Conservation (phyloP, 2,797 vertebrate species). For the Sternotherus odoratus region DNA sequence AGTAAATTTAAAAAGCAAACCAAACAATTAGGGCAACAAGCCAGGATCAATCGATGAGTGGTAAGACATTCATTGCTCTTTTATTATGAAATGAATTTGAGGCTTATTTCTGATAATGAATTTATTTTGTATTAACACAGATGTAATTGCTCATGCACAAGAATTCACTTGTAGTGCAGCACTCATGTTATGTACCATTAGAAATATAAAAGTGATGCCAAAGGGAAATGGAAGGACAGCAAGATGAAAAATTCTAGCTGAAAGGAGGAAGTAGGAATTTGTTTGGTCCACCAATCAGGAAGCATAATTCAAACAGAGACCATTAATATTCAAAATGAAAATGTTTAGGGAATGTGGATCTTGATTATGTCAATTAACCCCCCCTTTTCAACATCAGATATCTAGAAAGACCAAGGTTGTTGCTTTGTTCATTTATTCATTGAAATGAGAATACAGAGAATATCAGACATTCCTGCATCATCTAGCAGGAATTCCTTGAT, state of each 20-base stretch:
- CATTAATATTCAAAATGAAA: not conserved
- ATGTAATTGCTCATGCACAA: constrained; percentile 4
- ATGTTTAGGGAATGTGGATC: not conserved
- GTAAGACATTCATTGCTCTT: not conserved
- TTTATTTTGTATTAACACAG: not conserved
- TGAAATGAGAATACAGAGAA: not conserved
- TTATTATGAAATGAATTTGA: constrained; percentile 1
- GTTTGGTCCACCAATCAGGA: not conserved
- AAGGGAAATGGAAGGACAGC: constrained; percentile 32
- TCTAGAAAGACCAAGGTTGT: constrained; percentile 20
- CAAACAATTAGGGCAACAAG: constrained; percentile 35
- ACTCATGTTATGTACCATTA: constrained; percentile 38
- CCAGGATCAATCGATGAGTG: not conserved
- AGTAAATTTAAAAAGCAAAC: constrained; percentile 6
- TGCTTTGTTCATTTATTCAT: not conserved
- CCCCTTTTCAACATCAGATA: not conserved
- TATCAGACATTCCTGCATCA: not conserved
- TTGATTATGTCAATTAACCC: not conserved
- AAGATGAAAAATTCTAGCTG: constrained; percentile 22
- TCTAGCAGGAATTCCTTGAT: not conserved
- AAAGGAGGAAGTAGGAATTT: not conserved
- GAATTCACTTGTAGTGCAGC: constrained; percentile 4
- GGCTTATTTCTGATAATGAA: constrained; percentile 10
- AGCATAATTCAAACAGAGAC: constrained; percentile 14
- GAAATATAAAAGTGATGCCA: constrained; percentile 29